These are phyloP conservation scores for Nyctereutes procyonoides DNA, from an alignment of 2,113 vertebrate genomes.

Conservation along the genomic window DNA sequence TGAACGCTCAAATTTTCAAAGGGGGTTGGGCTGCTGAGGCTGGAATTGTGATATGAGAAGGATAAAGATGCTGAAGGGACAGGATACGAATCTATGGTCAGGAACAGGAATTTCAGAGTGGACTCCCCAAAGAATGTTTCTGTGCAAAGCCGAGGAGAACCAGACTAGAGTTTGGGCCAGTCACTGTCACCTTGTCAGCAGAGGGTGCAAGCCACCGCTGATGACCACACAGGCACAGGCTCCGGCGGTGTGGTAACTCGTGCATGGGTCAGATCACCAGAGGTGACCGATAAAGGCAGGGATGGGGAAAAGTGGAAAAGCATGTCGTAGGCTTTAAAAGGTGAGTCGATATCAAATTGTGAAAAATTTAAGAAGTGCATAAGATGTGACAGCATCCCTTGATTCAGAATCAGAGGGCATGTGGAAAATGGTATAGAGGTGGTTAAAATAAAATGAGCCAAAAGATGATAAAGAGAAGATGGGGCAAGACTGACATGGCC, in stretches of 20 bases:
- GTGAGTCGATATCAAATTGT: too few relatives aligned
- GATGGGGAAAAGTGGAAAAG: neutral
- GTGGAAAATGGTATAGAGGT: neutral
- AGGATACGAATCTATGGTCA: neutral
- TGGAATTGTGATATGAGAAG: neutral
- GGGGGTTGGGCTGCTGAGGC: neutral
- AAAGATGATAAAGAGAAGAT: neutral
- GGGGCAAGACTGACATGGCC: neutral
- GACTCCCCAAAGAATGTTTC: neutral
- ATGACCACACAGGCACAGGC: neutral
- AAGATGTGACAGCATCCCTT: neutral
- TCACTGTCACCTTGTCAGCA: neutral
- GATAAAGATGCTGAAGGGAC: neutral
- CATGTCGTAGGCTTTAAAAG: neutral
- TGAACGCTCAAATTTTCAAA: neutral
- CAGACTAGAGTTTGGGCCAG: neutral
- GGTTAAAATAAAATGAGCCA: neutral
- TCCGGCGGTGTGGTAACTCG: neutral
- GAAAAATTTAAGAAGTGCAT: neutral
- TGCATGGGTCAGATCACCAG: neutral
- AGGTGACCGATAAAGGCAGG: too few relatives aligned
- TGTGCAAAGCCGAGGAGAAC: neutral
- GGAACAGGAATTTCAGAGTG: neutral
- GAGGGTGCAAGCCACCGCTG: neutral
- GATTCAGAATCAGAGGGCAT: neutral